Conservation (phyloP, 2,888 invertebrate genomes). For the Dexiosoma caninum region DNA sequence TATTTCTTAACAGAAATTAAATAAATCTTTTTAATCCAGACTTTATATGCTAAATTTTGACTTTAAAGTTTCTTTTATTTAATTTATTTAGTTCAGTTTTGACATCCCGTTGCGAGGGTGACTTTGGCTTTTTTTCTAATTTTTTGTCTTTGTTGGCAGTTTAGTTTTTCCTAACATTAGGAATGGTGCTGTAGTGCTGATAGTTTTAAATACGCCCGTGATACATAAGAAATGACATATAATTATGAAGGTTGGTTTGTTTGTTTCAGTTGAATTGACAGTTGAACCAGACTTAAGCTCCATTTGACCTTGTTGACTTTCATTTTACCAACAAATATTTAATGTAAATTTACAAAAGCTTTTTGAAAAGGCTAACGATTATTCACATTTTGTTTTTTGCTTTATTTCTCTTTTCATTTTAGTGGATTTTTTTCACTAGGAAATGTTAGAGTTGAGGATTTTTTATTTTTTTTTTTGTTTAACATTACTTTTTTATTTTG, state of each 20-base stretch:
- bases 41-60: slow-evolving; percentile 26
- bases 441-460: slow-evolving; percentile 15
- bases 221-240: slow-evolving; percentile 27
- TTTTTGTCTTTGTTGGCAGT: background rate
- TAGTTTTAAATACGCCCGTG: slow-evolving; percentile 59
- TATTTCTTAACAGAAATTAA: background rate
- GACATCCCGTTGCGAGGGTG: slow-evolving; percentile 54
- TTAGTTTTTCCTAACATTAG: slow-evolving; percentile 7
- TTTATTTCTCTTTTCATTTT: background rate
- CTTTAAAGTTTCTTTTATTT: background rate
- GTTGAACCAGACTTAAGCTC: slow-evolving; percentile 14
- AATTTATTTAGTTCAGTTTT: no score
- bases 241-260: slow-evolving; percentile 49
- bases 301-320: slow-evolving; percentile 17
- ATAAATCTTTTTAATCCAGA: background rate
- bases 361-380: background rate
- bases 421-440: background rate
- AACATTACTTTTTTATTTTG: slow-evolving; percentile 5
- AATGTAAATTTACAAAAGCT: slow-evolving; percentile 49
- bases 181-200: slow-evolving; percentile 61
- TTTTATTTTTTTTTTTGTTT: background rate
- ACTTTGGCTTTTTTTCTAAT: slow-evolving; percentile 10
- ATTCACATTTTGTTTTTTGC: background rate
- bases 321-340: background rate
- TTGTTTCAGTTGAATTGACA: background rate